These are phyloP conservation scores for Mayetiola destructor DNA, from an alignment of 2,888 invertebrate species.

Conservation along the genomic window DNA sequence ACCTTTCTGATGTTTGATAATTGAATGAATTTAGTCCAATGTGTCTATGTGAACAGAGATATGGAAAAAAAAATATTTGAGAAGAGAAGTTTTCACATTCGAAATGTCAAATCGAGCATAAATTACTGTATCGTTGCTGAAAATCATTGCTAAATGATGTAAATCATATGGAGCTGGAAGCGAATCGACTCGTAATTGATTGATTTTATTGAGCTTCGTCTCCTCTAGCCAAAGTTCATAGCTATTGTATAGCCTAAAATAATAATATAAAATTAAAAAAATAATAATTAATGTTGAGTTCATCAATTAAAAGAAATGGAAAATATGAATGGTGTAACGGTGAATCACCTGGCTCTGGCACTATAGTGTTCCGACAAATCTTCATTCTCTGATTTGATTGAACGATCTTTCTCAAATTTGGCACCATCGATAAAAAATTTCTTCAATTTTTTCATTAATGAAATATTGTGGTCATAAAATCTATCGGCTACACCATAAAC, in stretches of 20 bases:
- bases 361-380: conserved; percentile 28
- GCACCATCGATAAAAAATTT: conserved; percentile 49
- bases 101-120: conserved; percentile 15
- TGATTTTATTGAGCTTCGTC: conserved; percentile 49
- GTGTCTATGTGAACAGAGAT: conserved; percentile 30
- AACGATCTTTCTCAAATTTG: conserved; percentile 39
- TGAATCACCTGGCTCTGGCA: conserved; percentile 29
- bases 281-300: neutral
- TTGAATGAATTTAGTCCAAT: conserved; percentile 55
- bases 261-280: conserved; percentile 15
- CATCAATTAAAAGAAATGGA: neutral
- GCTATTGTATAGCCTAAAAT: conserved; percentile 44
- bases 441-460: conserved; percentile 55
- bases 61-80: neutral
- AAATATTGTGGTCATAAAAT: conserved; percentile 57
- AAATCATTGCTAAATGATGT: conserved; percentile 44
- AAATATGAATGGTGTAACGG: neutral
- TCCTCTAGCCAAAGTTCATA: conserved; percentile 66
- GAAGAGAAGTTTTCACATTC: too few relatives aligned
- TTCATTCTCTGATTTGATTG: conserved; percentile 33
- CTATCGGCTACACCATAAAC: conserved; percentile 51
- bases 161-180: conserved; percentile 61
- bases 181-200: conserved; percentile 31
- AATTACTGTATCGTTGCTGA: conserved; percentile 45
- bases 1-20: conserved; percentile 40